phyloP scores from a whole-genome alignment of 2,797 vertebrate genomes.

The Pempheris klunzingeri region DNA sequence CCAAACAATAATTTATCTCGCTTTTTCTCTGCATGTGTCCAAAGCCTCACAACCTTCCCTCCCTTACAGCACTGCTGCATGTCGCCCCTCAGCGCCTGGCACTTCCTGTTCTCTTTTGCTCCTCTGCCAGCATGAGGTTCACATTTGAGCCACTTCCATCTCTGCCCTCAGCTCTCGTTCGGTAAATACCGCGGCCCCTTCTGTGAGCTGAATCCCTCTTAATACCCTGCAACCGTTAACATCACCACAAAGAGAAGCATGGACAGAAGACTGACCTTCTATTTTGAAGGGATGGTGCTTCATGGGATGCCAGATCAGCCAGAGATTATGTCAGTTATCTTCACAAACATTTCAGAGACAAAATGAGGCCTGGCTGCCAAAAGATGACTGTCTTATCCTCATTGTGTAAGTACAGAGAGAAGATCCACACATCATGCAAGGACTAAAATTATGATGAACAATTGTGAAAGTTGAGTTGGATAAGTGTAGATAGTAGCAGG shows the following conservation, averaged over 20 bases:
- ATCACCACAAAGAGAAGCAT: slow-evolving; percentile 43
- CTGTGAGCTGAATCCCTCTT: slow-evolving; percentile 61
- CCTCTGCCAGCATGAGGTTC: slow-evolving; percentile 31
- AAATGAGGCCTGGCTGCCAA: neutral
- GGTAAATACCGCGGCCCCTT: slow-evolving; percentile 48
- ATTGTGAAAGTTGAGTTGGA: neutral
- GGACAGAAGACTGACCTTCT: slow-evolving; percentile 50
- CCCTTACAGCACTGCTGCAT: slow-evolving; percentile 3
- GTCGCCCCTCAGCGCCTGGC: neutral
- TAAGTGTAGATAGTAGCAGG: neutral
- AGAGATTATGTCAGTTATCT: slow-evolving; percentile 32
- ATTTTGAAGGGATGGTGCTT: slow-evolving; percentile 49
- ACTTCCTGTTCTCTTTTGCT: slow-evolving; percentile 17
- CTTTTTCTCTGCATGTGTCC: slow-evolving; percentile 15
- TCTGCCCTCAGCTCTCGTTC: slow-evolving; percentile 30
- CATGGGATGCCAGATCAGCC: slow-evolving; percentile 13
- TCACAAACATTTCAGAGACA: slow-evolving; percentile 13
- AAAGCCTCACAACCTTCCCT: slow-evolving; percentile 7
- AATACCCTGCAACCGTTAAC: slow-evolving; percentile 63
- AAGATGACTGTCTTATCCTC: slow-evolving; percentile 2
- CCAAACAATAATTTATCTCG: neutral
- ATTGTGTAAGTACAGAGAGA: neutral
- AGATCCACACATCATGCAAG: neutral
- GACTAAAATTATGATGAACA: neutral
- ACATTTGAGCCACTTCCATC: slow-evolving; percentile 51